A percentile compares a stretch with the other conserved stretches of the same genome.
Conservation (phyloP, 2,113 vertebrate genomes). For the Hymenochirus boettgeri region DNA sequence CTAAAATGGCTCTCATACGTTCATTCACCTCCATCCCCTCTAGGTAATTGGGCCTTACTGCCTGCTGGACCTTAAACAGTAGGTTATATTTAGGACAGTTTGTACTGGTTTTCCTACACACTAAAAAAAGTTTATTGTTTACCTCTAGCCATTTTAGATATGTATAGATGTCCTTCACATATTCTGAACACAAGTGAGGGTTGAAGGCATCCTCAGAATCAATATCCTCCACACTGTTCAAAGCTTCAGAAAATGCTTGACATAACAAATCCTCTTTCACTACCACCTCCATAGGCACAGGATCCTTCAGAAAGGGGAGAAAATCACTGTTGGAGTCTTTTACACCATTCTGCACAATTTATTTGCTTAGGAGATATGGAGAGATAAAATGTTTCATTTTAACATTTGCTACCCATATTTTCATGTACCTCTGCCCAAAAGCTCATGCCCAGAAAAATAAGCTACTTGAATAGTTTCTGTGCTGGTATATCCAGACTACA, state of each 20-base stretch:
- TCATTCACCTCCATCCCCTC: constrained; percentile 73
- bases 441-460: neutral
- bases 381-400: no score
- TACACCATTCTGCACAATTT: no score
- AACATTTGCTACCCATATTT: no score
- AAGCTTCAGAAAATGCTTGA: constrained; percentile 80
- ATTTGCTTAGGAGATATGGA: no score
- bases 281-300: constrained; percentile 60
- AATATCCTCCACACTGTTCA: constrained; percentile 75
- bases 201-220: constrained; percentile 72
- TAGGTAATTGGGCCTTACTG: constrained; percentile 70
- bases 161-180: constrained; percentile 85
- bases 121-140: neutral
- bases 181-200: constrained; percentile 86
- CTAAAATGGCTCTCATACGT: constrained; percentile 83
- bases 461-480: no score
- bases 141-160: constrained; percentile 85
- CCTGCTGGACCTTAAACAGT: constrained; percentile 68
- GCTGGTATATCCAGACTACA: no score
- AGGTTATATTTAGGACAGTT: neutral
- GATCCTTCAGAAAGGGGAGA: constrained; percentile 13
- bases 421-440: neutral
- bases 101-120: neutral
- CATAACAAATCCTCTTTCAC: constrained; percentile 78
- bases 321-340: no score